Evolutionary conservation across 2,888 invertebrate genomes (phyloP), one percentile per base, ranked within the genome.

Genomic region (Drosophila hamatofila): DNA sequence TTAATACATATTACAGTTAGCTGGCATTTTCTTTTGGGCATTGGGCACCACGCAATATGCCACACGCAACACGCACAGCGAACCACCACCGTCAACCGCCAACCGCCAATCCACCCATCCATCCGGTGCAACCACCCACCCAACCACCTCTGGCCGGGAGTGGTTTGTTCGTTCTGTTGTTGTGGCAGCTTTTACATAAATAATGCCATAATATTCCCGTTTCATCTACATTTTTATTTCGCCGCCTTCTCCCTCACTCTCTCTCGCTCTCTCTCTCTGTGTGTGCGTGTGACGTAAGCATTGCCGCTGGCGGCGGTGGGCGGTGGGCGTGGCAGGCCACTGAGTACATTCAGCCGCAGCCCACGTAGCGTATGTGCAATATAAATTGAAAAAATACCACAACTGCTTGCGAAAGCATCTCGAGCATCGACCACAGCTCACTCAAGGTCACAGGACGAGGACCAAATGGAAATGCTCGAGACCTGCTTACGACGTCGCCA

Each of bases 201-300:
- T 88, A 83, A 83, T 83, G 70, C 54, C 80, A 88, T 80, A 86
- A 75, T 73, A 79, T 73, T 60, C 79, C 72, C 71, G 57, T 83
- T 85, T 78, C 68, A 65, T 72, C 65, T 68, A 46, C 58, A 60
- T 49, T 49, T 64, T 77, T 66, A 42, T 48, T 48, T 39, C 44
- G 9, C n/a, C n/a, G n/a, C n/a, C n/a, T n/a, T 8, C 46, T 46
- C 25, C 3, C 6, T 14, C 14, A 3, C 12, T 2, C 12, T 25
- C 16, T 6, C 21, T 12, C 6, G 11, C 21, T 14, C 7, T 1
- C 6, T n/a, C 6, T 33, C 27, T n/a, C 39, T 30, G 63, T 21
- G 12, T 30, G 39, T n/a, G 42, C 37, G 63, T 25, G 41, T 59
- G 58, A 48, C 70, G 58, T n/a, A 59, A 59, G 42, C 30, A 9